A percentile compares a stretch with the other conserved stretches of the same genome.
phyloP scores from a whole-genome alignment of 1,140 invertebrate genomes.

The Halesus radiatus region DNA sequence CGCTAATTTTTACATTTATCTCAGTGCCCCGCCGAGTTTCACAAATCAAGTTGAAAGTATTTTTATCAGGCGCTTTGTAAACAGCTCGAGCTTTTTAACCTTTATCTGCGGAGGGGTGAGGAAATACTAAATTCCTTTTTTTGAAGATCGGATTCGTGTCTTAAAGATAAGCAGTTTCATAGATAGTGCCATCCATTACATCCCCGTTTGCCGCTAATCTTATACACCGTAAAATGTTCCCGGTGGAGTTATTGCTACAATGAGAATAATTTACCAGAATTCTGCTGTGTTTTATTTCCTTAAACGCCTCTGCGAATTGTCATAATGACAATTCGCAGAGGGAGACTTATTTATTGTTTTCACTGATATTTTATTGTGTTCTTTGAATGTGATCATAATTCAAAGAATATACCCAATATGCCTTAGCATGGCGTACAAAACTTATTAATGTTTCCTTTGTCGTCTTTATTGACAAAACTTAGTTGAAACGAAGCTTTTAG shows the following conservation, averaged over 20 bases:
- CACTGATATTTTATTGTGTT: background rate
- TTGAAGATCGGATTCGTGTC: background rate
- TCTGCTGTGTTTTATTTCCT: constrained; percentile 14
- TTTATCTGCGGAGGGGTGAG: background rate
- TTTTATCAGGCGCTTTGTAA: background rate
- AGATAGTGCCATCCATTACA: constrained; percentile 4
- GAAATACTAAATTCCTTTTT: background rate
- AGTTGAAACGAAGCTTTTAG: background rate
- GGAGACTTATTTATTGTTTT: background rate
- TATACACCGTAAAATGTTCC: constrained; percentile 8
- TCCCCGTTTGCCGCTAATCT: constrained; percentile 10
- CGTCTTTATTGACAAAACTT: background rate
- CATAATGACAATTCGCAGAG: constrained; percentile 12
- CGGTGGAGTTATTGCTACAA: constrained; percentile 10
- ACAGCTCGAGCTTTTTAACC: background rate
- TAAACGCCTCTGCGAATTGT: constrained; percentile 21
- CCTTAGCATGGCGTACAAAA: too few relatives aligned
- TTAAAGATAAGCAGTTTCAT: background rate
- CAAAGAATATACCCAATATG: background rate
- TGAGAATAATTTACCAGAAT: constrained; percentile 6
- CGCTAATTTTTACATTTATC: background rate
- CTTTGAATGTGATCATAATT: background rate
- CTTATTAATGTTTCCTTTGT: background rate
- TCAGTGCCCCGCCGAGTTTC: background rate
- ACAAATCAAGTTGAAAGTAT: background rate